A percentile compares a stretch with the other conserved stretches of the same genome.
phyloP scores from a whole-genome alignment of 2,113 vertebrate species.

The Ameiurus melas region DNA sequence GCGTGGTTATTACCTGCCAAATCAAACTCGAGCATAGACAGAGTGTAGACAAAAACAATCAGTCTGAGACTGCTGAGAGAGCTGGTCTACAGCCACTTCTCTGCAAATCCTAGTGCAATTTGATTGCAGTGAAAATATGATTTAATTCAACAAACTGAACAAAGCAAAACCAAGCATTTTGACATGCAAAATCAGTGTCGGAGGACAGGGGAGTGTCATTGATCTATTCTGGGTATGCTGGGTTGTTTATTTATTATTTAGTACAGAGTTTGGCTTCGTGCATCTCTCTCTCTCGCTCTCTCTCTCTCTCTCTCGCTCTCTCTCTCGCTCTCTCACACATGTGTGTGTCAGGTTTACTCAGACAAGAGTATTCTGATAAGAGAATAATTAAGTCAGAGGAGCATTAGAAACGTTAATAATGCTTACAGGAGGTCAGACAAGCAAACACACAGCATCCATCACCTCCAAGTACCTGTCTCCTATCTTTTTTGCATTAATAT shows the following conservation, averaged over 20 bases:
- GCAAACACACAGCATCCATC: background rate
- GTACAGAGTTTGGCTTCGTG: background rate
- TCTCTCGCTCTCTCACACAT: too few relatives aligned
- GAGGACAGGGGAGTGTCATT: background rate
- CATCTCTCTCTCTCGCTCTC: background rate
- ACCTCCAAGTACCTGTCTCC: background rate
- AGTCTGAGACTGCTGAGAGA: background rate
- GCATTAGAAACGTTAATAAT: background rate
- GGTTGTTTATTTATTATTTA: background rate
- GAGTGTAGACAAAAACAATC: background rate
- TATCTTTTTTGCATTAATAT: background rate
- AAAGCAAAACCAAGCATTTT: background rate
- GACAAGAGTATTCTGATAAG: background rate
- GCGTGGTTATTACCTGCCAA: background rate
- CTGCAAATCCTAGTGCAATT: background rate
- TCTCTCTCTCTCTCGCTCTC: background rate
- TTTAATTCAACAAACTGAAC: background rate
- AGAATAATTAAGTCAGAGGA: background rate
- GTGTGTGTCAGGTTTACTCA: background rate
- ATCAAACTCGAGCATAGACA: background rate
- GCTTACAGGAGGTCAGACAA: constrained; percentile 7
- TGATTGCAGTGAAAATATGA: background rate
- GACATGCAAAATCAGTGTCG: background rate
- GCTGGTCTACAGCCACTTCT: background rate
- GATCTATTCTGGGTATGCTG: background rate